These are phyloP conservation scores for Sialis fuliginosa DNA, from an alignment of 2,888 invertebrate genomes.

Conservation along the genomic window DNA sequence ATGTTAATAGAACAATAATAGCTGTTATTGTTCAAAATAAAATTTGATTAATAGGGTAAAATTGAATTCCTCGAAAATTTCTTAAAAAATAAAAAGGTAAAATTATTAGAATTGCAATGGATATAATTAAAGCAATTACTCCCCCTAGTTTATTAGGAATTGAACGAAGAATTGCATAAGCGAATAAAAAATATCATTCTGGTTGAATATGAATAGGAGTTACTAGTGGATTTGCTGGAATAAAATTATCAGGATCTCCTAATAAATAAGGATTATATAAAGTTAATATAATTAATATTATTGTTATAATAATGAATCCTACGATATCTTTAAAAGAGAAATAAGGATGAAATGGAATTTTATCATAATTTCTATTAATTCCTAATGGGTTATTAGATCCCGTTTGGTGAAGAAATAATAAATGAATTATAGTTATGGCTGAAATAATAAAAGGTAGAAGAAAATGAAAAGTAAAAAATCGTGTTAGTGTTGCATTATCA, in stretches of 20 bases:
- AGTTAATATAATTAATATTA: constrained; percentile 32
- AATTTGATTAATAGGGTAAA: constrained; percentile 41
- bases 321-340: constrained; percentile 44
- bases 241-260: constrained; percentile 58
- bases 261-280: constrained; percentile 38
- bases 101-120: constrained; percentile 47
- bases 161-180: constrained; percentile 63
- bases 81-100: constrained; percentile 36
- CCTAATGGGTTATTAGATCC: constrained; percentile 1
- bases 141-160: constrained; percentile 68
- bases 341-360: constrained; percentile 51
- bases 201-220: constrained; percentile 65
- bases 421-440: constrained; percentile 19
- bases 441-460: constrained; percentile 48
- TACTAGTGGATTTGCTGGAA: constrained; percentile 45
- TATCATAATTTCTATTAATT: constrained; percentile 32
- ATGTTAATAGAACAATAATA: constrained; percentile 44
- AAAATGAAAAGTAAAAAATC: constrained; percentile 35
- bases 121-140: constrained; percentile 44
- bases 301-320: constrained; percentile 37
- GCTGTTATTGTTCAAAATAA: constrained; percentile 37
- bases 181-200: constrained; percentile 73
- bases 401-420: constrained; percentile 2
- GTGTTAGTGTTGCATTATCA: constrained; percentile 54
- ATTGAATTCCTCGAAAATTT: constrained; percentile 38